Percentiles rank a stretch among this genome's conserved stretches.
Conservation (phyloP, 2,113 vertebrate genomes). For the Camarhynchus parvulus region DNA sequence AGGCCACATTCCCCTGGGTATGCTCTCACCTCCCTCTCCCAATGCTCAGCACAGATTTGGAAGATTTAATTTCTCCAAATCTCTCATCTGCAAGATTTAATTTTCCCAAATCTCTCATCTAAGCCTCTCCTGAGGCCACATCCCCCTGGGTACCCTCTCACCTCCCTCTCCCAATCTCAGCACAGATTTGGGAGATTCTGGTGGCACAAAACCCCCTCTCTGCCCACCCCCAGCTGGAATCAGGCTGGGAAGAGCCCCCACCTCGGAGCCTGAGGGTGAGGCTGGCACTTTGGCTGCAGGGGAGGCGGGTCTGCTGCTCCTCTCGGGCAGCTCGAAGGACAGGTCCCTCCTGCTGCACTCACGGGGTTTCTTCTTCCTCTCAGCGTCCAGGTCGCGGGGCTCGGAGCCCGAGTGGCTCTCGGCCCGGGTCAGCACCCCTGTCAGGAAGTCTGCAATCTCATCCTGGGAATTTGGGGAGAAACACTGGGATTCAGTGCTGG, state of each 20-base stretch:
- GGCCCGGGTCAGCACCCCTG: conserved; percentile 85
- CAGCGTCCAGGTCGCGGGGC: conserved; percentile 89
- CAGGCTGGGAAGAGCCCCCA: not conserved
- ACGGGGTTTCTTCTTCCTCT: conserved; percentile 86
- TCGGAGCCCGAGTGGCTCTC: conserved; percentile 86
- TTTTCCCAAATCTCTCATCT: not conserved
- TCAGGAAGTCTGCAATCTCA: conserved; percentile 95
- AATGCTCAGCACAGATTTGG: too few species aligned
- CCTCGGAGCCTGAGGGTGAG: conserved; percentile 93
- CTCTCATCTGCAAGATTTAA: too few species aligned
- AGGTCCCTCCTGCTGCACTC: conserved; percentile 84
- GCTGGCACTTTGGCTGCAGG: conserved; percentile 87
- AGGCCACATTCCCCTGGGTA: too few species aligned
- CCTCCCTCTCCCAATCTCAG: not conserved
- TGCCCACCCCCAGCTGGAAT: not conserved
- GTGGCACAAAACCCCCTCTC: accelerated
- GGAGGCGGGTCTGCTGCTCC: conserved; percentile 85
- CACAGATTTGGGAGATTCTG: accelerated
- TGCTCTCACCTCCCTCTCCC: too few species aligned
- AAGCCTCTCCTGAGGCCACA: not conserved
- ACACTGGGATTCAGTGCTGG: accelerated
- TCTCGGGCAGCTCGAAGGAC: conserved; percentile 86
- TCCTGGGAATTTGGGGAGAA: conserved; percentile 75
- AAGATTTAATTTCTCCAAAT: too few species aligned
- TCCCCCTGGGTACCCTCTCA: not conserved